Conservation (phyloP, 2,797 vertebrate genomes). For the Melanotaenia trifasciata region DNA sequence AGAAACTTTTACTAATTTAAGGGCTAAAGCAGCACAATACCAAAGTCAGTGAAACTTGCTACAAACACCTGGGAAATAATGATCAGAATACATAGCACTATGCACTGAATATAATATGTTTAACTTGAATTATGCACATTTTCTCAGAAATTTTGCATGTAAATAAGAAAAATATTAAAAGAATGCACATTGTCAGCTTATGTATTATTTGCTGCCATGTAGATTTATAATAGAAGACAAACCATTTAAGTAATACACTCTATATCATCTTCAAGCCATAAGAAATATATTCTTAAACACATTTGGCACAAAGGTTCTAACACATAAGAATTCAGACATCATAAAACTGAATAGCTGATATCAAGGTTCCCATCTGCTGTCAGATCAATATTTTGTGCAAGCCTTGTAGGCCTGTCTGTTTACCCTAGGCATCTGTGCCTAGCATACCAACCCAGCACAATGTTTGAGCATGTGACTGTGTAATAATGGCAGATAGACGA, state of each 20-base stretch:
- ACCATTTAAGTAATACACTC: slow-evolving; percentile 24
- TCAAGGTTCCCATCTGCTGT: slow-evolving; percentile 86
- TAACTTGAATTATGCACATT: neutral
- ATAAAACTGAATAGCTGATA: slow-evolving; percentile 75
- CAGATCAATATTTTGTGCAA: slow-evolving; percentile 88
- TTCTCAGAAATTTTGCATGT: neutral
- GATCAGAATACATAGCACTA: neutral
- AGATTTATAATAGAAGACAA: neutral
- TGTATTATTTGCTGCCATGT: neutral
- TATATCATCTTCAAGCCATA: slow-evolving; percentile 34
- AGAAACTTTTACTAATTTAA: slow-evolving; percentile 23
- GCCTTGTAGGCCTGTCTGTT: slow-evolving; percentile 86
- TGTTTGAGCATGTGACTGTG: slow-evolving; percentile 89
- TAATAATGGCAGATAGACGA: slow-evolving; percentile 87
- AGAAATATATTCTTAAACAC: slow-evolving; percentile 62
- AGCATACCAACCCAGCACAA: slow-evolving; percentile 82
- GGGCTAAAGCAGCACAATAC: slow-evolving; percentile 6
- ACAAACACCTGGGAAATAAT: neutral
- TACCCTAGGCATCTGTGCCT: slow-evolving; percentile 85
- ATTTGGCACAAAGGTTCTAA: slow-evolving; percentile 63
- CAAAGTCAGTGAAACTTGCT: neutral
- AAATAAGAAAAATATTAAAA: neutral
- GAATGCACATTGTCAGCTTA: neutral
- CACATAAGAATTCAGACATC: slow-evolving; percentile 62
- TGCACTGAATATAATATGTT: neutral